phyloP scores from a whole-genome alignment of 2,888 invertebrate species.

The Anthrax anthrax region DNA sequence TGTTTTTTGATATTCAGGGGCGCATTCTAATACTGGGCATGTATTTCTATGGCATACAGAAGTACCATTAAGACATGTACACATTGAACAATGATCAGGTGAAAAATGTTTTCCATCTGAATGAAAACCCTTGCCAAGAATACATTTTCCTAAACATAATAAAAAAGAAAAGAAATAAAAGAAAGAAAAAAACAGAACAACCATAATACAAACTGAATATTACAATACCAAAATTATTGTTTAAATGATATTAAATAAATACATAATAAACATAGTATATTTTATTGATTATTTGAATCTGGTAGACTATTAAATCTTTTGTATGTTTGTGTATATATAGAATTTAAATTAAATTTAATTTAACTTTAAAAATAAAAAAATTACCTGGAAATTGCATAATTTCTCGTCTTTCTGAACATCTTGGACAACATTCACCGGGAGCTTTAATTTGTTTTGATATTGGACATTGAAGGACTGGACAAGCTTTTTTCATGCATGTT shows the following conservation, averaged over 20 bases:
- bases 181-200: not conserved
- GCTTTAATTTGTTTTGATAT: slow-evolving; percentile 49
- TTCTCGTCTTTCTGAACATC: slow-evolving; percentile 32
- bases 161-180: not conserved
- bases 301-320: too few relatives aligned
- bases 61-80: slow-evolving; percentile 67
- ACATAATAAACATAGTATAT: too few relatives aligned
- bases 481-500: slow-evolving; percentile 70
- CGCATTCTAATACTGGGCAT: slow-evolving; percentile 83
- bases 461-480: slow-evolving; percentile 78
- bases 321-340: too few relatives aligned
- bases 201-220: too few relatives aligned
- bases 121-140: slow-evolving; percentile 55
- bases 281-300: too few relatives aligned
- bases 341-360: too few relatives aligned
- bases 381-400: slow-evolving; percentile 31
- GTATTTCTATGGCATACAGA: slow-evolving; percentile 65
- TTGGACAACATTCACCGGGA: slow-evolving; percentile 66
- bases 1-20: slow-evolving; percentile 51
- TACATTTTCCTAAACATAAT: slow-evolving; percentile 38
- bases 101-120: slow-evolving; percentile 47
- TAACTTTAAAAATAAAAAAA: too few relatives aligned
- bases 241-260: too few relatives aligned
- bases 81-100: slow-evolving; percentile 68
- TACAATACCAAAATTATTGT: too few relatives aligned